Evolutionary conservation across 1,140 invertebrate genomes (phyloP).

Genomic region (Cotesia vestalis): DNA sequence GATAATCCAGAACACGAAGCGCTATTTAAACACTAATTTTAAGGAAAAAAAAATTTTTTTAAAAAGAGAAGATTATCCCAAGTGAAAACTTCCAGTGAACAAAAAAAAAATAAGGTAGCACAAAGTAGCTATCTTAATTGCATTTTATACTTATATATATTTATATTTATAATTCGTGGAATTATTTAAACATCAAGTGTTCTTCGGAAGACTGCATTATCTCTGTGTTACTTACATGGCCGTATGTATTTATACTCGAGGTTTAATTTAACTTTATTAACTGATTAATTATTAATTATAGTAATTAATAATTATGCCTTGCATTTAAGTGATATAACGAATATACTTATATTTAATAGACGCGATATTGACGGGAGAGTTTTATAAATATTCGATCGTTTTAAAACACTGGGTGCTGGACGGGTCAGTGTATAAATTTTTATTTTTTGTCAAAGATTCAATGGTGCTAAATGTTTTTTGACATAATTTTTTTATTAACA

Average conservation of each 20-base stretch:
- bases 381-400: background rate
- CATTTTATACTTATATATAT: conserved; percentile 10
- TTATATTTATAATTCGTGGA: conserved; percentile 13
- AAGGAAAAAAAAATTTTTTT: background rate
- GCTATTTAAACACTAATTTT: conserved; percentile 57
- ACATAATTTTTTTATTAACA: background rate
- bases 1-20: conserved; percentile 68
- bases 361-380: conserved; percentile 8
- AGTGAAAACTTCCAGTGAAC: conserved; percentile 1
- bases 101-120: conserved; percentile 8
- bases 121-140: background rate
- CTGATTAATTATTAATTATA: no score
- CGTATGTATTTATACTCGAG: conserved; percentile 34
- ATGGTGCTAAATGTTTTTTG: background rate
- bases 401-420: conserved; percentile 15
- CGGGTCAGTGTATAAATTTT: conserved; percentile 15
- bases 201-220: conserved; percentile 22
- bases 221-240: conserved; percentile 26
- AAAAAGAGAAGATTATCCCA: conserved; percentile 1
- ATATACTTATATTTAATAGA: background rate
- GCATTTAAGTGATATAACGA: conserved; percentile 19
- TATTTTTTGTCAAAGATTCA: background rate
- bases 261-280: conserved; percentile 3
- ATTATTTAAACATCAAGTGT: conserved; percentile 14
- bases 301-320: conserved; percentile 1